Base-by-base conservation (phyloP, 2,113 vertebrate genomes). In the Xenotilapia caudafasciata region DNA sequence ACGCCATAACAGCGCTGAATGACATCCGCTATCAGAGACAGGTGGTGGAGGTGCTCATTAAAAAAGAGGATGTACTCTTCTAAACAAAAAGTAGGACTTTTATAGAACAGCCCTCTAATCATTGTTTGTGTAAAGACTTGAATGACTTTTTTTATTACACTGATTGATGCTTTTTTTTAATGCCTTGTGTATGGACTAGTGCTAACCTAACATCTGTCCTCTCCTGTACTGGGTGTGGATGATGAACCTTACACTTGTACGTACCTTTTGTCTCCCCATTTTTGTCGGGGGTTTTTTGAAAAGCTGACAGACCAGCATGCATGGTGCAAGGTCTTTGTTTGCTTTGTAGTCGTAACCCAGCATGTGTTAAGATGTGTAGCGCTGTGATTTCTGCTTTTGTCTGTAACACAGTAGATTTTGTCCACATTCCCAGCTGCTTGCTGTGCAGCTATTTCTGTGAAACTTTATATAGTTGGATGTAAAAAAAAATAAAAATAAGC, bases 21-120 rank as follows among this genome's bases (percentile, higher is more conserved):
- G 99, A 99, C 94, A 99, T 99, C 93, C 98, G 98, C 87, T 98
- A 99, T 94, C 99, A 99, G 96, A 97, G 99, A 95, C 98, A 99
- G 94, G 98, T 99, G 97, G 98, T 99, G 95, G 99, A 99, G 96
- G 96, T 97, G 93, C 98, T 99, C 91, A 99, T 99, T 95, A 99
- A 99, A 95, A 98, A 99, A 5, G 98, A 98, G 95, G 98, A 99
- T 86, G 97, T 97, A 96, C 97, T 99, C 96, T 99, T 99, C 95
- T 97, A 89, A 96, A 95, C 91, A 88, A 93, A 92, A 55, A 89
- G 94, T 89, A 95, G 96, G 96, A 97, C 96, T 97, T 96, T 96
- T 96, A 93, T 94, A 96, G 94, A 94, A 95, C 85, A 91, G 92
- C 94, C 92, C 93, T 88, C 81, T 90, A 87, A 86, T 90, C 79